Evolutionary conservation across 2,797 vertebrate genomes (phyloP).

Genomic region (Cyprinella venusta): DNA sequence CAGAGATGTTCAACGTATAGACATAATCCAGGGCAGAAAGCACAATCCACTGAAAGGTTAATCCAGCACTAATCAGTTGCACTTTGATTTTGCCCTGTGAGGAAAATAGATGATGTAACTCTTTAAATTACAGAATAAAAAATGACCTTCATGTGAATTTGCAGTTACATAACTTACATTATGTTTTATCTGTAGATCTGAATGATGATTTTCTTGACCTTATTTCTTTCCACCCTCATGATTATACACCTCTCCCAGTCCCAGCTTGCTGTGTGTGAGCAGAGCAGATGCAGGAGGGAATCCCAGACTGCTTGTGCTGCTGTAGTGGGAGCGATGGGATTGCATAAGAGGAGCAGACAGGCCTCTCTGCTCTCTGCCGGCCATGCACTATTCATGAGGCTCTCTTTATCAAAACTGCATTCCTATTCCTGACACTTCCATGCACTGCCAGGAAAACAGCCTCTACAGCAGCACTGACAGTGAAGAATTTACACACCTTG

Average conservation of each 20-base stretch:
- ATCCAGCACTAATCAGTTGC: conserved; percentile 59
- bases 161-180: not conserved
- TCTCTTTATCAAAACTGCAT: conserved; percentile 69
- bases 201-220: not conserved
- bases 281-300: conserved; percentile 73
- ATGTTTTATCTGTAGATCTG: not conserved
- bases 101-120: not conserved
- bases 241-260: not conserved
- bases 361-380: conserved; percentile 21
- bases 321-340: conserved; percentile 73
- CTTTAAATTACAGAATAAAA: not conserved
- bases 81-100: conserved; percentile 25
- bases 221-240: not conserved
- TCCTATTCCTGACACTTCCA: conserved; percentile 40
- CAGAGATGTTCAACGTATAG: conserved; percentile 49
- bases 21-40: conserved; percentile 65
- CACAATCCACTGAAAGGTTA: conserved; percentile 64
- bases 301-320: conserved; percentile 70
- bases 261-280: conserved; percentile 6
- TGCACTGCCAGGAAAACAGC: conserved; percentile 15
- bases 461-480: conserved; percentile 43
- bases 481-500: conserved; percentile 53
- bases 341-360: conserved; percentile 70
- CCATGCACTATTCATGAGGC: conserved; percentile 76
- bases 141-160: not conserved